A percentile compares a stretch with the other conserved stretches of the same genome.
Evolutionary conservation across 1,140 invertebrate species (phyloP).

Genomic region (Grapholita molesta): DNA sequence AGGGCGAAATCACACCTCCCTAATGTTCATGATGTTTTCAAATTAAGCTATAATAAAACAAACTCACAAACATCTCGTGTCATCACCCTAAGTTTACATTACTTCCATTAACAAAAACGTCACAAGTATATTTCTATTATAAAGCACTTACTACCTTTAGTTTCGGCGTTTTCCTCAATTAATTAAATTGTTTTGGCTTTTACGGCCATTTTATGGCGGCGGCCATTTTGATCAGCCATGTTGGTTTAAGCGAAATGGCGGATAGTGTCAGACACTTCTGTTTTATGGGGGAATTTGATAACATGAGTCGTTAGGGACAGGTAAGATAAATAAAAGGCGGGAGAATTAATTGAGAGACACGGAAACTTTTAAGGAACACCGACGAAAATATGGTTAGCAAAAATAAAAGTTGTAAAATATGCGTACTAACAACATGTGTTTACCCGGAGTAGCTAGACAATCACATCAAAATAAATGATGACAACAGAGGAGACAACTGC

Average conservation of each 20-base stretch:
- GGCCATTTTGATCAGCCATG: background rate
- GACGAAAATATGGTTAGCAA: no score
- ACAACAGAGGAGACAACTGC: no score
- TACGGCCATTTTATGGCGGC: background rate
- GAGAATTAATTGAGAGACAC: no score
- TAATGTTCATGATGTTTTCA: background rate
- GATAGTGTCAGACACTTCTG: background rate
- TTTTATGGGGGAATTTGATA: background rate
- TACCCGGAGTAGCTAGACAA: no score
- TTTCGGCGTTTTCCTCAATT: background rate
- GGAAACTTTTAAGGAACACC: no score
- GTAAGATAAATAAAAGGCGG: no score
- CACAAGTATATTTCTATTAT: background rate
- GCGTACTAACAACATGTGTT: no score
- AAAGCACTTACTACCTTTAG: background rate
- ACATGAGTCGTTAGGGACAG: background rate
- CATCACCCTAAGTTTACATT: background rate
- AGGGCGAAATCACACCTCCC: background rate
- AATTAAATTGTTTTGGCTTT: constrained; percentile 1
- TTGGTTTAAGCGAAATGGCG: background rate
- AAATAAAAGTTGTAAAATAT: no score
- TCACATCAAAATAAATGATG: no score
- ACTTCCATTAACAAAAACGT: background rate
- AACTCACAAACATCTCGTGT: background rate
- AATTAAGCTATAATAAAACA: background rate